Percentiles rank a stretch among this genome's conserved stretches.
Conservation (phyloP, 2,888 invertebrate species). For the Drosophila infuscata region DNA sequence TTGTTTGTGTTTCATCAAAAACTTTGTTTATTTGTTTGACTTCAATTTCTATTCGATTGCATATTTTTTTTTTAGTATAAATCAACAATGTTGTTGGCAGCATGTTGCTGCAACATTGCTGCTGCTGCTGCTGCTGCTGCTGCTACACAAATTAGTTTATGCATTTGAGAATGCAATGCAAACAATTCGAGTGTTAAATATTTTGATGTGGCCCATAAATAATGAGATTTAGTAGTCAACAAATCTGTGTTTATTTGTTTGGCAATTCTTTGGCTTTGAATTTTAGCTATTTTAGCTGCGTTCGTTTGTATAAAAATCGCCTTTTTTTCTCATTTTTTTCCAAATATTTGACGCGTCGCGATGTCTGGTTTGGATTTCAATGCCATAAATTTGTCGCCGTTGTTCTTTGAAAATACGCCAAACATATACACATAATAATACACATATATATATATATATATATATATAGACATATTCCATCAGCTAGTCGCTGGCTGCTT, state of each 20-base stretch:
- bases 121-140: constrained; percentile 19
- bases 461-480: not conserved
- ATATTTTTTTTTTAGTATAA: not conserved
- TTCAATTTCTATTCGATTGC: constrained; percentile 1
- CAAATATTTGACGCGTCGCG: constrained; percentile 68
- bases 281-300: not conserved
- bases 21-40: constrained; percentile 10
- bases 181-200: constrained; percentile 37
- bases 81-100: constrained; percentile 25
- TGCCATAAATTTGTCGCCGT: constrained; percentile 77
- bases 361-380: constrained; percentile 77
- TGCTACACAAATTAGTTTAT: constrained; percentile 28
- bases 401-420: constrained; percentile 52
- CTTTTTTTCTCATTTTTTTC: no score
- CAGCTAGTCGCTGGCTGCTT: constrained; percentile 7
- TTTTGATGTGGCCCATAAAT: constrained; percentile 52
- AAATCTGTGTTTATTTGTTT: constrained; percentile 58
- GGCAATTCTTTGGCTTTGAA: constrained; percentile 52
- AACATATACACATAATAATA: constrained; percentile 13
- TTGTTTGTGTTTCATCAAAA: not conserved
- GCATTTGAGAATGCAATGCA: constrained; percentile 49
- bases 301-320: not conserved
- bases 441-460: constrained; percentile 2
- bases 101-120: constrained; percentile 42
- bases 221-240: constrained; percentile 53